Evolutionary conservation across 2,888 invertebrate genomes (phyloP).

Genomic region (Dyspetes luteomarginatus): DNA sequence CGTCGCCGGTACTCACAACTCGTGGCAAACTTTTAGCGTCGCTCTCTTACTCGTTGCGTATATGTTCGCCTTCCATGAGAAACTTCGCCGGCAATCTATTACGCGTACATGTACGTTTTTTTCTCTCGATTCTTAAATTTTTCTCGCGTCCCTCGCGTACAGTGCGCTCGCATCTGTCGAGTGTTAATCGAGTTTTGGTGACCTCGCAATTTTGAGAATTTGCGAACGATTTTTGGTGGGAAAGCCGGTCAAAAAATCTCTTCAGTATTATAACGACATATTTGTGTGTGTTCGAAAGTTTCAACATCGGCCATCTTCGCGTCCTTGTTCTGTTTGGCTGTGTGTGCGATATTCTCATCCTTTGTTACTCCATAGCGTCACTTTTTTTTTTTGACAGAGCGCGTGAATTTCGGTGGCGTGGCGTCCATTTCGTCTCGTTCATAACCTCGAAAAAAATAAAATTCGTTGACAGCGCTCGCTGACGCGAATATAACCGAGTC

Average conservation of each 20-base stretch:
- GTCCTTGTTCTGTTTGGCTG: neutral
- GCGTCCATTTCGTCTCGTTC: slow-evolving; percentile 33
- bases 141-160: neutral
- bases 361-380: neutral
- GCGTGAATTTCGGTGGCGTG: slow-evolving; percentile 32
- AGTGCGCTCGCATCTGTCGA: too few species aligned
- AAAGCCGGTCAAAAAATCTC: neutral
- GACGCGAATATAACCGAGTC: slow-evolving; percentile 21
- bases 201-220: neutral
- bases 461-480: slow-evolving; percentile 39
- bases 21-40: slow-evolving; percentile 81
- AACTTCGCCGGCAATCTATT: neutral
- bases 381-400: neutral
- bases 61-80: neutral
- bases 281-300: neutral
- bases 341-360: neutral
- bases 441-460: slow-evolving; percentile 53
- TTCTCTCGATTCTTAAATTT: neutral
- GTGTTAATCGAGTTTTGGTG: neutral
- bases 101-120: neutral
- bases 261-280: neutral
- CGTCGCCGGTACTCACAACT: slow-evolving; percentile 70
- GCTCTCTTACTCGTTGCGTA: neutral
- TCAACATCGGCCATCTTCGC: neutral
- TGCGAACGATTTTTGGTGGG: neutral